Base-by-base conservation (phyloP, 2,113 vertebrate genomes). In the Lampris megalopsis region DNA sequence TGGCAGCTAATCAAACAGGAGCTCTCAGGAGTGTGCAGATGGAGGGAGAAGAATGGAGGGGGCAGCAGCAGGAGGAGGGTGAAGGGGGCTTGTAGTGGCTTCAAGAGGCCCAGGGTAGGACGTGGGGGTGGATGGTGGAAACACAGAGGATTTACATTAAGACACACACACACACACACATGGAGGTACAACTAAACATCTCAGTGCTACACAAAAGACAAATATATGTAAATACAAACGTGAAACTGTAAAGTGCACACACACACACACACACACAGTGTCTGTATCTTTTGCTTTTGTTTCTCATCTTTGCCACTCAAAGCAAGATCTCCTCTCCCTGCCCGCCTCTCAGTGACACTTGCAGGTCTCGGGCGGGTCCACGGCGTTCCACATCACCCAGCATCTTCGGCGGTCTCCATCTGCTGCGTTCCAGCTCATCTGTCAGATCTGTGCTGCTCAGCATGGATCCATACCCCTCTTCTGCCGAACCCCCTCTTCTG, bases 1-100 rank as follows among this genome's bases (percentile, higher is more conserved):
- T 90, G 57, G 67, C 88, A 90, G 87, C 90, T 91, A 89, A 90
- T 91, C 91, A 90, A 90, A 91, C 89, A 89, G 88, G 86, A 86
- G 90, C 84, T 76, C 88, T 91, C 81, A 86, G 77, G 71, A 81
- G 86, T 6, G 68, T 9, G 57, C 83, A 89, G 90, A 88, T 74
- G 71, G 52, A 54, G 84, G 63, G 45, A 81, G 84, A 81, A 88
- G 86, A 89, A 89, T 83, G 70, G 71, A 57, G 47, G 80, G 66
- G 77, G 53, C 45, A 75, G 69, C 63, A 80, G 81, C 59, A 80
- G 75, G 63, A 79, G 72, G 74, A 57, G 79, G 71, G 68, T 76
- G 66, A 64, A 73, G 75, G 86, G 80, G 83, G 80, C 79, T 75
- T 87, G 72, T 84, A 91, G 87, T 78, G 77, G 74, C 75, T 88